These are phyloP conservation scores for Tetragonisca angustula DNA, from an alignment of 2,888 invertebrate species.

Conservation along the genomic window DNA sequence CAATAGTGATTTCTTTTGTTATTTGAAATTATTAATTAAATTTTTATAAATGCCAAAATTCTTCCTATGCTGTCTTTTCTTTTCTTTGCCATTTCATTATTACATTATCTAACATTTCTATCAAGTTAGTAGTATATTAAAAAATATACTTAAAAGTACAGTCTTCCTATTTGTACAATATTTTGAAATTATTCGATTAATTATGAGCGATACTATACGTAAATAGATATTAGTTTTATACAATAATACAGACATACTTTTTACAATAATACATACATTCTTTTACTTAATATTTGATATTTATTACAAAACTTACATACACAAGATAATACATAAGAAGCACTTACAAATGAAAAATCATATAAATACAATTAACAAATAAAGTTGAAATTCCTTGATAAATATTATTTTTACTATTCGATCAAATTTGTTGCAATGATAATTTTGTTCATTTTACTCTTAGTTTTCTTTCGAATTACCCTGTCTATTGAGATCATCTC, in stretches of 20 bases:
- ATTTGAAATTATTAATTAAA: background rate
- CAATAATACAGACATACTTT: background rate
- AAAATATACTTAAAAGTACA: constrained; percentile 1
- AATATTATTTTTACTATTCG: constrained; percentile 20
- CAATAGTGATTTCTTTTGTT: background rate
- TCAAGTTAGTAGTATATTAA: background rate
- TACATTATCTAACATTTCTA: background rate
- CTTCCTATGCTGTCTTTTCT: background rate
- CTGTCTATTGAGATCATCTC: constrained; percentile 24
- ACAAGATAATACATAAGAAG: constrained; percentile 36
- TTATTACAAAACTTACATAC: constrained; percentile 47
- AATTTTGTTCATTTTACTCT: background rate
- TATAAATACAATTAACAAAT: constrained; percentile 39
- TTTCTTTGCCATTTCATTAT: background rate
- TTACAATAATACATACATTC: background rate
- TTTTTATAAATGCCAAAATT: background rate
- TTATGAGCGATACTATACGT: constrained; percentile 1
- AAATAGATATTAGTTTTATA: background rate
- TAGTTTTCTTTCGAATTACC: constrained; percentile 2
- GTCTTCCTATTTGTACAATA: background rate
- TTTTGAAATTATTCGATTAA: background rate
- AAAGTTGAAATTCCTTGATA: constrained; percentile 26
- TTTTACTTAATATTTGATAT: constrained; percentile 24
- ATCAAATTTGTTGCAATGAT: constrained; percentile 14
- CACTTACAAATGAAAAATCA: constrained; percentile 33